phyloP scores from a whole-genome alignment of 2,888 invertebrate species.

The Pandemis cinnamomeana region DNA sequence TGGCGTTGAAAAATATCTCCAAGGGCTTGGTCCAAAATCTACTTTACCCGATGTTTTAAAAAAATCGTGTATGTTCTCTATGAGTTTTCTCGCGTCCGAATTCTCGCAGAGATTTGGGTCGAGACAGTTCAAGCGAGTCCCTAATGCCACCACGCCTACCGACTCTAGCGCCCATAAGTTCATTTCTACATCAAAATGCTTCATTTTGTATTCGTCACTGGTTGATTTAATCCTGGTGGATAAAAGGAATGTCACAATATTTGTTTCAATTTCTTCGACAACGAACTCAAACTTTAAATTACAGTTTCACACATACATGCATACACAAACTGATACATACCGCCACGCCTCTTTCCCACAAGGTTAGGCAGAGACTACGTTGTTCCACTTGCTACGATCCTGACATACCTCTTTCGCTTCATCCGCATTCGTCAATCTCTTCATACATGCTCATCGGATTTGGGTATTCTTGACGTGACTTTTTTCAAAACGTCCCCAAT shows the following conservation, averaged over 20 bases:
- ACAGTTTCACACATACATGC: no score
- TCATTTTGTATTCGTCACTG: background rate
- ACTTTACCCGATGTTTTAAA: background rate
- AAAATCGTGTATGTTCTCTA: background rate
- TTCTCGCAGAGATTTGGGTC: slow-evolving; percentile 60
- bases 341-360: no score
- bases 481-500: no score
- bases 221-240: background rate
- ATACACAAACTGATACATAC: no score
- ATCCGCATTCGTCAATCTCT: no score
- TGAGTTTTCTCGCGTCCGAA: background rate
- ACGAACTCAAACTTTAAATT: no score
- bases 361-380: no score
- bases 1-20: slow-evolving; percentile 14
- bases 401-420: no score
- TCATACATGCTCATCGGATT: no score
- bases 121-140: slow-evolving; percentile 68
- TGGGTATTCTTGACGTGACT: no score
- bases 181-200: slow-evolving; percentile 8
- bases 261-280: background rate
- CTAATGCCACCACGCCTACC: slow-evolving; percentile 69
- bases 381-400: no score
- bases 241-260: background rate
- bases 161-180: slow-evolving; percentile 87
- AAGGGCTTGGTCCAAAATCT: slow-evolving; percentile 5